phyloP scores from a whole-genome alignment of 2,888 invertebrate genomes.

The Eucriotettix oculatus region DNA sequence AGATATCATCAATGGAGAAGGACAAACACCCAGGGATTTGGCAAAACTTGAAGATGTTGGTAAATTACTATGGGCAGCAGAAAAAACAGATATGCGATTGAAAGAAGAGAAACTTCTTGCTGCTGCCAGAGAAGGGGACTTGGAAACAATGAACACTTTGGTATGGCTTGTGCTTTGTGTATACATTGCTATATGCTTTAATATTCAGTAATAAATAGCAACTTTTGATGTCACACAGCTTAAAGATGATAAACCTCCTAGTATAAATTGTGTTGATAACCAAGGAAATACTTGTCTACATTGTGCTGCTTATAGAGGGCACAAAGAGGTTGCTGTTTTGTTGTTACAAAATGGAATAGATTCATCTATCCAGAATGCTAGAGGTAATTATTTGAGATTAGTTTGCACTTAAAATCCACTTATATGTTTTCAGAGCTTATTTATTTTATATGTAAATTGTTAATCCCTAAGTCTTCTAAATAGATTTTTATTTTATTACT shows the following conservation, averaged over 20 bases:
- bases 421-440: no score
- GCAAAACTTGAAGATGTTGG: conserved; percentile 34
- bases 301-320: conserved; percentile 46
- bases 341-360: conserved; percentile 49
- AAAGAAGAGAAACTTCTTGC: conserved; percentile 37
- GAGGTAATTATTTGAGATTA: conserved; percentile 29
- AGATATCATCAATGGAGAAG: conserved; percentile 45
- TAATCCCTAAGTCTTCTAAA: not conserved
- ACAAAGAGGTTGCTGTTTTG: conserved; percentile 42
- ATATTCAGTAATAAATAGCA: no score
- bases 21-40: conserved; percentile 38
- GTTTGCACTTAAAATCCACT: no score
- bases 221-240: conserved; percentile 25
- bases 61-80: conserved; percentile 40
- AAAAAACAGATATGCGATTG: conserved; percentile 35
- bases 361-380: conserved; percentile 38
- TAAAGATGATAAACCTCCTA: conserved; percentile 35
- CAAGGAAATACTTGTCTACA: conserved; percentile 50
- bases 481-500: not conserved
- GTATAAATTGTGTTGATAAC: conserved; percentile 44
- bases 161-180: conserved; percentile 22
- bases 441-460: no score
- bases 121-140: conserved; percentile 41
- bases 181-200: not conserved
- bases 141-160: conserved; percentile 36